These are phyloP conservation scores for Nannoperca obscura DNA, from an alignment of 2,797 vertebrate species.

Conservation along the genomic window DNA sequence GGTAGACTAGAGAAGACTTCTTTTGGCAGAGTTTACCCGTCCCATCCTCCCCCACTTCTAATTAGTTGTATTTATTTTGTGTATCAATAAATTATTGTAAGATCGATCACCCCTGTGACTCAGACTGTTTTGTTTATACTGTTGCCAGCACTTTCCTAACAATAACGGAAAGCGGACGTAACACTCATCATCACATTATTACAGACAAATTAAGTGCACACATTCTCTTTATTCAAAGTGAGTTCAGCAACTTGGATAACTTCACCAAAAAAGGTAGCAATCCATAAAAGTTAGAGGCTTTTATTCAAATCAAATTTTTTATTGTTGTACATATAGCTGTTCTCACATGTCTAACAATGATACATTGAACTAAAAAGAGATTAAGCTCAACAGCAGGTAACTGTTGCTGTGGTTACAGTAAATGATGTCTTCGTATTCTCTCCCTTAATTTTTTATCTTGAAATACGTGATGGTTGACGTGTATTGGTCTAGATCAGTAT, in stretches of 20 bases:
- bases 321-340: neutral
- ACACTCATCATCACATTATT: conserved; percentile 61
- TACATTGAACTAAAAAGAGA: conserved; percentile 16
- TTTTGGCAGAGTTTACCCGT: no score
- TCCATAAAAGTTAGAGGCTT: conserved; percentile 13
- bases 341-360: neutral
- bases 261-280: conserved; percentile 30
- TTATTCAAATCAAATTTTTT: conserved; percentile 11
- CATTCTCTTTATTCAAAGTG: conserved; percentile 29
- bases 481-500: neutral
- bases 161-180: no score
- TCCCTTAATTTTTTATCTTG: neutral
- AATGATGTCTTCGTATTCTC: conserved; percentile 7
- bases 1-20: no score
- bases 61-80: no score
- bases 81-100: no score
- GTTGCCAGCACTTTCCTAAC: no score
- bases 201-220: conserved; percentile 42
- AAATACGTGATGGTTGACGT: neutral
- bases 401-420: conserved; percentile 35
- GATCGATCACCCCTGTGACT: no score
- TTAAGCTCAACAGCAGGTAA: neutral
- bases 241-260: conserved; percentile 18
- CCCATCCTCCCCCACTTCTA: no score
- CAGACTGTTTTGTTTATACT: no score